A percentile compares a stretch with the other conserved stretches of the same genome.
Evolutionary conservation across 2,113 vertebrate species (phyloP).

Genomic region (Phainopepla nitens): DNA sequence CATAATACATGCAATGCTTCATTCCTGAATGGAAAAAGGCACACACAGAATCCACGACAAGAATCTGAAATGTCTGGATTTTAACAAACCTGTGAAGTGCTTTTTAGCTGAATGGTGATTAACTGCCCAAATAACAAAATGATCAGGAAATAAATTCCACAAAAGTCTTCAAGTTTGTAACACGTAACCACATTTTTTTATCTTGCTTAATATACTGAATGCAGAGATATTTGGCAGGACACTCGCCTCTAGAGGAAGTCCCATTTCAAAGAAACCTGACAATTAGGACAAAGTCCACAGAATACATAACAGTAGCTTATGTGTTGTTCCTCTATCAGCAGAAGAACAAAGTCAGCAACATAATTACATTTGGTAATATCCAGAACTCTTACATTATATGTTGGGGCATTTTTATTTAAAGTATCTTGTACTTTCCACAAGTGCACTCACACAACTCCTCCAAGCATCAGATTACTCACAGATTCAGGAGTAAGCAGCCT

Average conservation of each 20-base stretch:
- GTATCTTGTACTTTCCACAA: not conserved
- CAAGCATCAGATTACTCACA: not conserved
- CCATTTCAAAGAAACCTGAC: not conserved
- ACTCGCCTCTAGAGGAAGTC: not conserved
- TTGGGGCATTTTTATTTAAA: not conserved
- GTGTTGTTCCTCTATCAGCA: not conserved
- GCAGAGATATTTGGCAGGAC: not conserved
- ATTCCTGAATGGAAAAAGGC: accelerated
- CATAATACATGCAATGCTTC: accelerated
- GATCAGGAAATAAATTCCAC: not conserved
- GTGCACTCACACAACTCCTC: not conserved
- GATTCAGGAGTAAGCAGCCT: not conserved
- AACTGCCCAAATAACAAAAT: not conserved
- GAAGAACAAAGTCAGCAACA: not conserved
- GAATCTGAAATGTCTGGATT: not conserved
- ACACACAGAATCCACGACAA: not conserved
- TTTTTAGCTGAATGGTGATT: not conserved
- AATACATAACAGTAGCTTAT: not conserved
- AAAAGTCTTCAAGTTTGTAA: not conserved
- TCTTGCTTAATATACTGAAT: not conserved
- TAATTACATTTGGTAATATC: not conserved
- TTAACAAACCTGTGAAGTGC: not conserved
- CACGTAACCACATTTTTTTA: not conserved
- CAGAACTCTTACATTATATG: not conserved
- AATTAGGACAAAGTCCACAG: not conserved